Percentiles rank a stretch among this genome's conserved stretches.
Evolutionary conservation across 2,113 vertebrate genomes (phyloP).

Genomic region (Ctenomys sociabilis): DNA sequence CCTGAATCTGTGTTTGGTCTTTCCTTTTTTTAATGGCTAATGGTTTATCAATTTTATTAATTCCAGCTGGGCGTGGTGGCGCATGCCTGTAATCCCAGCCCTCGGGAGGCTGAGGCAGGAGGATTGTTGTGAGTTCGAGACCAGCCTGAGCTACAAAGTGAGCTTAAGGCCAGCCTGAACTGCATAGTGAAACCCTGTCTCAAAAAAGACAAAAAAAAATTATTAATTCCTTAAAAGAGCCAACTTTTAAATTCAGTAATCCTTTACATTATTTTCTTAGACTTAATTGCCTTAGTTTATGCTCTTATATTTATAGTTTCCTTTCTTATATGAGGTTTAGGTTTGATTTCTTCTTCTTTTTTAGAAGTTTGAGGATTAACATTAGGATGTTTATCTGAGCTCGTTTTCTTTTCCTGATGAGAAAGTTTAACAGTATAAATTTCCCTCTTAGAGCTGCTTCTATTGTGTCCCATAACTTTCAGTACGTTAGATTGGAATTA

Average conservation of each 20-base stretch:
- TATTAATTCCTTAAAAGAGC: background rate
- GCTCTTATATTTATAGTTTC: background rate
- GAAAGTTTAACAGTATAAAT: background rate
- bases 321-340: background rate
- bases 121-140: no score
- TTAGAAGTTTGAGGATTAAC: background rate
- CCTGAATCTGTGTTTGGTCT: background rate
- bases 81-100: no score
- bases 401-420: background rate
- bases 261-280: background rate
- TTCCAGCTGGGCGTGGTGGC: no score
- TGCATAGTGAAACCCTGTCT: no score
- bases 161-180: no score
- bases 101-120: no score
- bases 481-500: background rate
- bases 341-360: background rate
- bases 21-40: background rate
- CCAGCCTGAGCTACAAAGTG: no score
- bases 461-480: background rate
- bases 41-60: background rate
- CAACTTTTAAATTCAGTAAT: background rate
- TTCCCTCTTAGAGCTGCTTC: background rate
- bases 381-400: background rate
- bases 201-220: no score
- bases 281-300: background rate